Base-by-base conservation (phyloP, 2,888 invertebrate species). In the Lysandra bellargus region DNA sequence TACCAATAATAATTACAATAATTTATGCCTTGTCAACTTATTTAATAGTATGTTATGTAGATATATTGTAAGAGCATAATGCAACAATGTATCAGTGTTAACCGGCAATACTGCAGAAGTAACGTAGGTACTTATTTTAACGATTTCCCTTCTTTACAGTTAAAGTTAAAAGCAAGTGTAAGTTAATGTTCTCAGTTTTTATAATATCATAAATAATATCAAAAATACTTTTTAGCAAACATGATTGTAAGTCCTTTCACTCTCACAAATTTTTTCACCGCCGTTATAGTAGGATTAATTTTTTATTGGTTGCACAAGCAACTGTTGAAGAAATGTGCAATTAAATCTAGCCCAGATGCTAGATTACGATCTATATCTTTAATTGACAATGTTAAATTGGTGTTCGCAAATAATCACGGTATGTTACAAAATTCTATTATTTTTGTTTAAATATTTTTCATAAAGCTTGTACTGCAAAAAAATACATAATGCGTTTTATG, bases 1-100 rank as follows among this genome's bases (percentile, higher is more conserved):
- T 64, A 64, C 30, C 9, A 64, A 4, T 69, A 37, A 12, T 69
- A 69, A 69, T 69, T 69, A 69, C 33, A 69, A 69, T 69, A 33
- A 69, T 69, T 69, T 33, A 69, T 5, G 33, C 69, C 69, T 14
- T 33, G 69, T 69, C 69, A 69, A 69, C 69, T 33, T 69, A 37
- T 33, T 37, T 61, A 61, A 61, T 61, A 61, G n/a, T 60, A 4
- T 5, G 60, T n/a, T 69, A 14, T 33, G 14, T 37, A 69, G 69
- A 33, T 69, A 69, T 37, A 69, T 64, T 64, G 33, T 14, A 1
- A 69, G 14, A 69, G 14, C 33, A 14, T 17, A 37, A 14, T 33
- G 14, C 2, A 17, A 37, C 14, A 37, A 2, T 37, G 14, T 33
- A 14, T 33, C 5, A 69, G 69, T 69, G 1, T 69, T 5, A 5